phyloP scores from a whole-genome alignment of 2,888 invertebrate species.

The Caenorhabditis japonica region DNA sequence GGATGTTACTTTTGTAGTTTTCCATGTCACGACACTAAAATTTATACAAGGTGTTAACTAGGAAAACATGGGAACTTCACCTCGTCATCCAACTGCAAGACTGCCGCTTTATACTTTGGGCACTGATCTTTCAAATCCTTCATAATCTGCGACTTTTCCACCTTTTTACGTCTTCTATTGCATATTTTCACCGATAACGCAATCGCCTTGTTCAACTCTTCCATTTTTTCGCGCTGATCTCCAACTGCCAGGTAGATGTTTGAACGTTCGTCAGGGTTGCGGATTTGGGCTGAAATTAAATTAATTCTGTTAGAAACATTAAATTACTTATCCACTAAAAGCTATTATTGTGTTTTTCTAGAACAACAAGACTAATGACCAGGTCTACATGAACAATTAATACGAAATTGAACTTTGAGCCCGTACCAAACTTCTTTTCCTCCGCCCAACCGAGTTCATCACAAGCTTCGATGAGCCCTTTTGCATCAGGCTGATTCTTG shows the following conservation, averaged over 20 bases:
- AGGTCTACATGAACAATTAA: too few species aligned
- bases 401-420: too few species aligned
- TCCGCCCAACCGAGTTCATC: slow-evolving; percentile 11
- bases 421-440: slow-evolving; percentile 4
- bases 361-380: too few species aligned
- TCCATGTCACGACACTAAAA: slow-evolving; percentile 4
- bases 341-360: too few species aligned
- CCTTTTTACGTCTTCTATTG: slow-evolving; percentile 21
- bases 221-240: slow-evolving; percentile 2
- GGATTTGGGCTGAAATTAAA: slow-evolving; percentile 10
- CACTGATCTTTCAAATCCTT: slow-evolving; percentile 15
- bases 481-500: slow-evolving; percentile 16
- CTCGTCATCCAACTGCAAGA: slow-evolving; percentile 10
- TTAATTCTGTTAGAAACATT: background rate
- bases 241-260: slow-evolving; percentile 5
- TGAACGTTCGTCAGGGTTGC: slow-evolving; percentile 13
- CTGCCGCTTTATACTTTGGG: slow-evolving; percentile 9
- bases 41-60: too few species aligned
- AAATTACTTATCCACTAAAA: slow-evolving; percentile 1
- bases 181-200: slow-evolving; percentile 5
- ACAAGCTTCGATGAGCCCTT: background rate
- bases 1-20: background rate
- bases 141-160: slow-evolving; percentile 20
- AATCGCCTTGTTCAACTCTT: background rate
- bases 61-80: too few species aligned